These are phyloP conservation scores for Chironomus tentans DNA, from an alignment of 2,888 invertebrate species.

Conservation along the genomic window DNA sequence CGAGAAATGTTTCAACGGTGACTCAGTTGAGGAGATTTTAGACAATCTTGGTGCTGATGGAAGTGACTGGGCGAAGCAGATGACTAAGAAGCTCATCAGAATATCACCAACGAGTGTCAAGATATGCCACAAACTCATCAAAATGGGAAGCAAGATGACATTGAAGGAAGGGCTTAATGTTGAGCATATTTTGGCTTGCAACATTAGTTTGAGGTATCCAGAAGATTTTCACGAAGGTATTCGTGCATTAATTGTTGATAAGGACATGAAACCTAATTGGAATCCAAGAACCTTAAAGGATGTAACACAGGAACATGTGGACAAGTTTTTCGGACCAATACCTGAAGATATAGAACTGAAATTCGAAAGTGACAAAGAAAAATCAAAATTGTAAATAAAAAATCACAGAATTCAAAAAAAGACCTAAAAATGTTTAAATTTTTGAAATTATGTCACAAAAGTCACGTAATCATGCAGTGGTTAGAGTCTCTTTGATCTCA, in stretches of 20 bases:
- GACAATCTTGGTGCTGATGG: constrained; percentile 62
- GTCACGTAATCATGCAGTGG: too few relatives aligned
- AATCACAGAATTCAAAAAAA: too few relatives aligned
- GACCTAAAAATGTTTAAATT: too few relatives aligned
- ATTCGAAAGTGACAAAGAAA: background rate
- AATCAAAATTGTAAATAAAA: background rate
- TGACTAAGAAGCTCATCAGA: constrained; percentile 55
- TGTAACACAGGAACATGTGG: constrained; percentile 66
- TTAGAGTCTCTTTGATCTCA: too few relatives aligned
- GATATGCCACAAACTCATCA: constrained; percentile 69
- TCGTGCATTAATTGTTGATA: constrained; percentile 80
- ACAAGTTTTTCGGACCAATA: constrained; percentile 65
- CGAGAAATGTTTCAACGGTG: constrained; percentile 64
- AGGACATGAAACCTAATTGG: constrained; percentile 90
- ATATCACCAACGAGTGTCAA: constrained; percentile 93
- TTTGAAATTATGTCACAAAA: too few relatives aligned
- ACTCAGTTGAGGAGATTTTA: constrained; percentile 70
- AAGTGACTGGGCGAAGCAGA: constrained; percentile 71
- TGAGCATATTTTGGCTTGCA: constrained; percentile 75
- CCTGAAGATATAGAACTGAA: constrained; percentile 56
- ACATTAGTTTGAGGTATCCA: constrained; percentile 45
- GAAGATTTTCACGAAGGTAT: constrained; percentile 85
- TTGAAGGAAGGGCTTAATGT: constrained; percentile 77
- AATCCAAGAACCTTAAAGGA: constrained; percentile 66
- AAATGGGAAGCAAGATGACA: constrained; percentile 62